A percentile compares a stretch with the other conserved stretches of the same genome.
These are phyloP conservation scores for Enteromius viviparus DNA, from an alignment of 2,797 vertebrate species.

Conservation along the genomic window DNA sequence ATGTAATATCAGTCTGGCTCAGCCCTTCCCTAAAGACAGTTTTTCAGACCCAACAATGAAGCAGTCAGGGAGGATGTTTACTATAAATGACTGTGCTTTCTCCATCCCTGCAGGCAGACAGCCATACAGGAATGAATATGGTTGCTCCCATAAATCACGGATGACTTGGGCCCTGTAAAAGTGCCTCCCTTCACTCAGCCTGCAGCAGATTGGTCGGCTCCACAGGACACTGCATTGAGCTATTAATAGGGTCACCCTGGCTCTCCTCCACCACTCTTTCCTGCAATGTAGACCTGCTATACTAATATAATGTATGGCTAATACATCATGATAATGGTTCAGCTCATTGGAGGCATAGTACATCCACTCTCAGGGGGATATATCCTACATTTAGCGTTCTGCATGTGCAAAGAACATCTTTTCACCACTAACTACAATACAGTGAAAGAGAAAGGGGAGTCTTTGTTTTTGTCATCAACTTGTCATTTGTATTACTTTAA, in stretches of 20 bases:
- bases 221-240: conserved; percentile 58
- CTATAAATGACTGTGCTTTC: conserved; percentile 37
- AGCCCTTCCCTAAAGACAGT: conserved; percentile 50
- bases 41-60: conserved; percentile 58
- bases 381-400: neutral
- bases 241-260: conserved; percentile 71
- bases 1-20: conserved; percentile 12
- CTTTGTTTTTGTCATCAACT: too few species aligned
- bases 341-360: neutral
- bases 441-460: too few species aligned
- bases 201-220: conserved; percentile 62
- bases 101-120: conserved; percentile 49
- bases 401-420: neutral
- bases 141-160: conserved; percentile 49
- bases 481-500: too few species aligned
- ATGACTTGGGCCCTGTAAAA: conserved; percentile 28
- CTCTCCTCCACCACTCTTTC: conserved; percentile 55
- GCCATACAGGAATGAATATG: conserved; percentile 59
- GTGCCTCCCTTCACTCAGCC: conserved; percentile 47
- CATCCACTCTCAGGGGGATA: neutral
- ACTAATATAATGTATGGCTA: conserved; percentile 61
- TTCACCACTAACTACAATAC: neutral
- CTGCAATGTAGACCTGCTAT: conserved; percentile 50
- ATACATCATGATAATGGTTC: conserved; percentile 54
- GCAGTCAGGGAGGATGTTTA: conserved; percentile 47